A percentile compares a stretch with the other conserved stretches of the same genome.
These are phyloP conservation scores for Macaria notata DNA, from an alignment of 2,888 invertebrate species.

Conservation along the genomic window DNA sequence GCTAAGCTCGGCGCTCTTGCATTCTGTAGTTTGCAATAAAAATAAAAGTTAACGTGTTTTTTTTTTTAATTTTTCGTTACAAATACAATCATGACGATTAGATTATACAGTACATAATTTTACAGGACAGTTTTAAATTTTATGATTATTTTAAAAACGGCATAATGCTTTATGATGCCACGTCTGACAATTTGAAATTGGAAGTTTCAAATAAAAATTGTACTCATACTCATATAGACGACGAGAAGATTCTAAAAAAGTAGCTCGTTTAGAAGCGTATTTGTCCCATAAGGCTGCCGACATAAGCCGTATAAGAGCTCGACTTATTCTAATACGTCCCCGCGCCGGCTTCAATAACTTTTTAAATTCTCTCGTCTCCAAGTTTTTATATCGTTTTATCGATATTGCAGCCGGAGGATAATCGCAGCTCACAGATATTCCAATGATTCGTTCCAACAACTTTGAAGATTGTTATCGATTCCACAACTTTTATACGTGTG, in stretches of 20 bases:
- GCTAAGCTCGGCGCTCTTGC: slow-evolving; percentile 20
- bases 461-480: slow-evolving; percentile 17
- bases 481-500: slow-evolving; percentile 1
- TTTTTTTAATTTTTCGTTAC: neutral
- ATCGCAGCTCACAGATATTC: slow-evolving; percentile 15
- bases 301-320: neutral
- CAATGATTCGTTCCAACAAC: slow-evolving; percentile 13
- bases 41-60: neutral
- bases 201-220: no score
- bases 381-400: slow-evolving; percentile 25
- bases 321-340: slow-evolving; percentile 17
- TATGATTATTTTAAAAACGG: no score
- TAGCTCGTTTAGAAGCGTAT: slow-evolving; percentile 6
- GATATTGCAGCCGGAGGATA: slow-evolving; percentile 28
- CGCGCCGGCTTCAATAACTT: slow-evolving; percentile 39
- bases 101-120: neutral
- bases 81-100: neutral
- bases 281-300: neutral
- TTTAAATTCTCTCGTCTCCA: slow-evolving; percentile 29
- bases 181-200: no score
- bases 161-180: no score
- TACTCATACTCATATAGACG: no score
- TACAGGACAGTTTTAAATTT: no score
- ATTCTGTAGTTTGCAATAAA: neutral
- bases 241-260: no score